A percentile compares a stretch with the other conserved stretches of the same genome.
Conservation (phyloP, 2,888 invertebrate genomes). For the Cosmopolites sordidus region DNA sequence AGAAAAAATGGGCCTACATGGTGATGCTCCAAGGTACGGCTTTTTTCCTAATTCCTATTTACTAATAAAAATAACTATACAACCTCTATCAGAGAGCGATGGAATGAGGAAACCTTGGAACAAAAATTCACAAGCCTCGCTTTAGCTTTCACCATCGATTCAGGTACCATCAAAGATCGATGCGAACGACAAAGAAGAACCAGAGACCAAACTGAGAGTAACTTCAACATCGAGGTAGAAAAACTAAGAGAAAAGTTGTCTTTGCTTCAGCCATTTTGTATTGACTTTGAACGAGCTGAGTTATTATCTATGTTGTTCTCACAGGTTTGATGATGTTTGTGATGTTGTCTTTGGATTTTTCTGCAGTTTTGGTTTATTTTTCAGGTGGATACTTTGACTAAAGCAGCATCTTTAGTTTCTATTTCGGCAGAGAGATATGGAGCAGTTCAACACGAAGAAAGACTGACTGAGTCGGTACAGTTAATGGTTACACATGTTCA, state of each 20-base stretch:
- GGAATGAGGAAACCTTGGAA: slow-evolving; percentile 49
- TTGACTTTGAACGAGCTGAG: slow-evolving; percentile 52
- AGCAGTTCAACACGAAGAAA: slow-evolving; percentile 57
- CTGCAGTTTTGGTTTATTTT: slow-evolving; percentile 10
- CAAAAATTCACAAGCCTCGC: slow-evolving; percentile 55
- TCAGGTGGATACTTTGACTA: slow-evolving; percentile 41
- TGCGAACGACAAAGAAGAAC: slow-evolving; percentile 54
- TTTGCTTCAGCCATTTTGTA: slow-evolving; percentile 50
- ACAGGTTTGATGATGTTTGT: slow-evolving; percentile 40
- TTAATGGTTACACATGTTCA: slow-evolving; percentile 58
- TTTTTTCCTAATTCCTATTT: slow-evolving; percentile 22
- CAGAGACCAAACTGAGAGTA: slow-evolving; percentile 57
- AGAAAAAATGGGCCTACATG: slow-evolving; percentile 47
- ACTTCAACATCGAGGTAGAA: slow-evolving; percentile 53
- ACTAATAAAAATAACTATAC: background rate
- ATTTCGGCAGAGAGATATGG: slow-evolving; percentile 50
- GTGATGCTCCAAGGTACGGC: slow-evolving; percentile 38
- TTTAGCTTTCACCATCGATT: slow-evolving; percentile 58
- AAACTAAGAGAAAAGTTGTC: slow-evolving; percentile 46
- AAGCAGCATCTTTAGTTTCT: slow-evolving; percentile 42
- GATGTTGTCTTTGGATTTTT: background rate
- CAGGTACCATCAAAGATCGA: slow-evolving; percentile 52
- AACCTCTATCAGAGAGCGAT: slow-evolving; percentile 41
- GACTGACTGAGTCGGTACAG: slow-evolving; percentile 54
- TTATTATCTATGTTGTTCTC: slow-evolving; percentile 51